Evolutionary conservation across 2,797 vertebrate genomes (phyloP).

Genomic region (Apogon hyalosoma): DNA sequence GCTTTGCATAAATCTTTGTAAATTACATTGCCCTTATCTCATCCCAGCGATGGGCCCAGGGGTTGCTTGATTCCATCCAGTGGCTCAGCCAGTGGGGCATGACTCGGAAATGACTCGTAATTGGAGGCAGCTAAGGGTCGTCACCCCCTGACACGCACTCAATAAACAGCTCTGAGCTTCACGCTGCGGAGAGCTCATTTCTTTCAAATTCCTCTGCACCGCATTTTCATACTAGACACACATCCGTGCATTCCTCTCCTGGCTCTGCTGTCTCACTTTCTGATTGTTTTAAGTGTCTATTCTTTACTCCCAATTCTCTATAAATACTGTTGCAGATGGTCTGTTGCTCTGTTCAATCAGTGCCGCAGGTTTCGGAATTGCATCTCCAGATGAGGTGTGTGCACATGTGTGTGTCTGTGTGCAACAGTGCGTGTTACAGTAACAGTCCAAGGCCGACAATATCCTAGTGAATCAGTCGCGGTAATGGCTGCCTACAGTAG

Average conservation of each 20-base stretch:
- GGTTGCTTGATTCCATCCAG: conserved; percentile 67
- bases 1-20: conserved; percentile 81
- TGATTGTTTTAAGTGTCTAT: conserved; percentile 62
- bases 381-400: conserved; percentile 50
- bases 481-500: conserved; percentile 16
- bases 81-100: conserved; percentile 63
- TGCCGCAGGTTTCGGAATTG: conserved; percentile 47
- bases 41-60: conserved; percentile 62
- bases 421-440: conserved; percentile 57
- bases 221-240: conserved; percentile 31
- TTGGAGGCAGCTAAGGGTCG: conserved; percentile 74
- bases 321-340: conserved; percentile 51
- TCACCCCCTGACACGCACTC: conserved; percentile 73
- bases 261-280: conserved; percentile 18
- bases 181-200: conserved; percentile 26
- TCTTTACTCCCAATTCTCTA: conserved; percentile 52
- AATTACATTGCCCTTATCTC: conserved; percentile 75
- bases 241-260: conserved; percentile 14
- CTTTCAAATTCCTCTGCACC: conserved; percentile 17
- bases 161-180: conserved; percentile 72
- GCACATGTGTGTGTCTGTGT: conserved; percentile 20
- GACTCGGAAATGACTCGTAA: conserved; percentile 77
- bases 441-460: conserved; percentile 45
- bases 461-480: conserved; percentile 33
- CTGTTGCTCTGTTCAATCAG: conserved; percentile 64